Conservation (phyloP, 2,113 vertebrate species). For the Anguilla japonica region DNA sequence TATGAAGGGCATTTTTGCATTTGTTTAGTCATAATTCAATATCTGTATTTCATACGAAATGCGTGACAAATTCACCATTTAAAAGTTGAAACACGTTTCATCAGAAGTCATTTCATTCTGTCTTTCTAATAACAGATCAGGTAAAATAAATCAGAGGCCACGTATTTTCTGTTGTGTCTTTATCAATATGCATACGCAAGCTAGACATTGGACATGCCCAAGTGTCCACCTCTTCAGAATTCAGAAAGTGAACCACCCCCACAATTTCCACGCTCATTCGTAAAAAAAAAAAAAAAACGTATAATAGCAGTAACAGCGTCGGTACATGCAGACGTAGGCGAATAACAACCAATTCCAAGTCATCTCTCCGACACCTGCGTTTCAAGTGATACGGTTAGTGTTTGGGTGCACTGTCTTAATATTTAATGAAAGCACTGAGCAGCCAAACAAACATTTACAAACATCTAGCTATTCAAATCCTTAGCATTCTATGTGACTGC, state of each 20-base stretch:
- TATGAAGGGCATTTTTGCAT: background rate
- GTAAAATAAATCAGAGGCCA: background rate
- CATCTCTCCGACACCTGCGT: background rate
- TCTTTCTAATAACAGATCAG: background rate
- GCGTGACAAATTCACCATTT: too few species aligned
- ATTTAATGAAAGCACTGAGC: slow-evolving; percentile 38
- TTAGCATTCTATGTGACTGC: slow-evolving; percentile 78
- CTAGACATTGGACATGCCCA: background rate
- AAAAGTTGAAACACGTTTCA: background rate
- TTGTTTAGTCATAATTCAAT: too few species aligned
- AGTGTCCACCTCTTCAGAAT: background rate
- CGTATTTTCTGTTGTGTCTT: background rate
- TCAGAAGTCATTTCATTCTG: background rate
- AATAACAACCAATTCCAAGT: background rate
- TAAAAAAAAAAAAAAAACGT: background rate
- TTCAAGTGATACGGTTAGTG: background rate
- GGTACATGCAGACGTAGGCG: too few species aligned
- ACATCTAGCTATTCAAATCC: slow-evolving; percentile 83
- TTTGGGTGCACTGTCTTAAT: slow-evolving; percentile 29
- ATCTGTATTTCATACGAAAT: too few species aligned
- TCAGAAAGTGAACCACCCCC: background rate
- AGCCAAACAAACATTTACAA: slow-evolving; percentile 61
- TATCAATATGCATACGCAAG: background rate
- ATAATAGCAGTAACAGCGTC: background rate
- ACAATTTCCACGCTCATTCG: background rate